Evolutionary conservation across 2,113 vertebrate species (phyloP), one percentile per base, ranked within the genome.

Genomic region (Psephotus haematonotus): DNA sequence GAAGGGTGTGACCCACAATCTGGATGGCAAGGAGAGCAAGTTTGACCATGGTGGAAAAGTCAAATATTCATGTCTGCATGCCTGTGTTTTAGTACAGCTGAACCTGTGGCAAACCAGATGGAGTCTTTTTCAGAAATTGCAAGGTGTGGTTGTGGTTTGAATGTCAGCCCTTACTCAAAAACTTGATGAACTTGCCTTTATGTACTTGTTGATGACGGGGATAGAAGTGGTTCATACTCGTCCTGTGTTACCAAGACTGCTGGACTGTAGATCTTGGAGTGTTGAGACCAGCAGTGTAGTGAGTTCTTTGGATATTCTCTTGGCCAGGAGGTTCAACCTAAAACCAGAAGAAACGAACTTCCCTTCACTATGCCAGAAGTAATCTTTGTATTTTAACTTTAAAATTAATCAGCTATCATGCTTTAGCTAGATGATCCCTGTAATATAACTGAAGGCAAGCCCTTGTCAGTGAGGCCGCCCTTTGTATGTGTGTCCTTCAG

Each of bases 61-160:
- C 52, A 52, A 6, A 47, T 74, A 23, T 27, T 81, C 39, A 5
- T 25, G 60, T 81, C 68, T 88, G 46, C 69, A 1, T 71, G 33
- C 64, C 64, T 90, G 37, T 44, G 68, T 80, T 78, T 83, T 59
- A 57, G 7, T 44, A 24, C 13, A 31, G 80, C 63, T 29, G 3
- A 88, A 90, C 64, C 57, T 75, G 82, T 44, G 65, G 80, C 57
- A 84, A 75, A 46, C 39, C 77, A 79, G 69, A 50, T 31, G 2
- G 84, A 90, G 68, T 13, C 57, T 79, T 72, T 35, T 83, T 49
- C 72, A 93, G 88, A 76, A 96, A 75, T 16, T 88, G 55, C 47
- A 33, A 89, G 88, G 82, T 94, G 95, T 92, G 82, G 90, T 52
- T 90, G 80, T 91, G 86, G 82, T 93, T 93, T 92, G 52, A 37